Percentiles rank a stretch among this genome's conserved stretches.
Evolutionary conservation across 2,888 invertebrate genomes (phyloP).

Genomic region (Ectemnius lituratus): DNA sequence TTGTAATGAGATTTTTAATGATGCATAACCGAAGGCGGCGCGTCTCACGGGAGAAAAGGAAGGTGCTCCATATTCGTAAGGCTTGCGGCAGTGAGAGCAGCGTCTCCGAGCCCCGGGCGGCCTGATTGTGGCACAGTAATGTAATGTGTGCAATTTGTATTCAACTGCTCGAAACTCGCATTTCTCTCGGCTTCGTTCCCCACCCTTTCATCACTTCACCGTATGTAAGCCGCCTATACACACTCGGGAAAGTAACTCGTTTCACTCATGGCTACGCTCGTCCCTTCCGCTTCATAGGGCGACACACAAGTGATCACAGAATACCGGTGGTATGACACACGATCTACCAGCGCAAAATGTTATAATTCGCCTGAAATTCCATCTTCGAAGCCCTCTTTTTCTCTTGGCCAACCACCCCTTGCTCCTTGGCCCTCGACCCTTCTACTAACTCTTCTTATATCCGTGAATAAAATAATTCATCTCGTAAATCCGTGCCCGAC

Average conservation of each 20-base stretch:
- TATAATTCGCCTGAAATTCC: conserved; percentile 7
- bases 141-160: conserved; percentile 20
- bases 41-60: too few species aligned
- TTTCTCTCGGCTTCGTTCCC: not conserved
- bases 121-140: conserved; percentile 1
- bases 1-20: conserved; percentile 51
- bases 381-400: conserved; percentile 6
- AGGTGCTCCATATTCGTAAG: too few species aligned
- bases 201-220: too few species aligned
- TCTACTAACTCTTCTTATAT: too few species aligned
- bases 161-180: conserved; percentile 5
- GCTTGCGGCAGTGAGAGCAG: too few species aligned
- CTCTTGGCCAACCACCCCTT: too few species aligned
- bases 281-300: conserved; percentile 26
- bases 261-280: conserved; percentile 31
- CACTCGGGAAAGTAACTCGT: not conserved
- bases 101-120: not conserved
- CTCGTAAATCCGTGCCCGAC: not conserved
- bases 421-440: too few species aligned
- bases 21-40: conserved; percentile 22
- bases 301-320: conserved; percentile 32
- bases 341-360: conserved; percentile 34
- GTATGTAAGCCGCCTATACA: too few species aligned
- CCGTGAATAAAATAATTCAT: too few species aligned
- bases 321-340: conserved; percentile 37